Percentiles rank a stretch among this genome's conserved stretches.
Evolutionary conservation across 2,797 vertebrate genomes (phyloP).

Genomic region (Pyrrhura leucotis): DNA sequence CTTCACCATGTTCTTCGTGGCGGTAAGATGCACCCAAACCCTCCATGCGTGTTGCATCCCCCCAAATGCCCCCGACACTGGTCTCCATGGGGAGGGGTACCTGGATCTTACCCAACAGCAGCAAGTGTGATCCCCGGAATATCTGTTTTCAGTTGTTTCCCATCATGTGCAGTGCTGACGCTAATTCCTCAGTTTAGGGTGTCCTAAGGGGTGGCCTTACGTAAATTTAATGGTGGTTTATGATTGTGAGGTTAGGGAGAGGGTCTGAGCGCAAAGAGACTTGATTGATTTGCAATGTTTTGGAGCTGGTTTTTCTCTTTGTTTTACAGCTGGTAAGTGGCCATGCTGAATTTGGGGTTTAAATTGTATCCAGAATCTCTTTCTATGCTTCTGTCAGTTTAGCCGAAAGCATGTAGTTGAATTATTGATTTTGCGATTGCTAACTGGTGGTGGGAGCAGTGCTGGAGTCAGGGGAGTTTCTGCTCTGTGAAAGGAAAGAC

Average conservation of each 20-base stretch:
- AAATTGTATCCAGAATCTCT: constrained; percentile 27
- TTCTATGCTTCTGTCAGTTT: background rate
- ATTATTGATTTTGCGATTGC: constrained; percentile 42
- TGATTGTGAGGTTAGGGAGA: background rate
- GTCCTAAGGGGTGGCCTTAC: background rate
- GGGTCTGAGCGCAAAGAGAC: background rate
- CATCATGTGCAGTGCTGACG: accelerated
- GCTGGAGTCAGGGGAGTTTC: background rate
- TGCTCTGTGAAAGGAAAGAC: background rate
- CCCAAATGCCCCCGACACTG: accelerated
- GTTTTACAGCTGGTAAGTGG: constrained; percentile 8
- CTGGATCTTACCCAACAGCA: background rate
- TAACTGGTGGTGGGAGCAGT: background rate
- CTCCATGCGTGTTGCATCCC: background rate
- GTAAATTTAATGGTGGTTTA: background rate
- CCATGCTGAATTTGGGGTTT: constrained; percentile 3
- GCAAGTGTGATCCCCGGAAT: background rate
- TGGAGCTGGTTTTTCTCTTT: background rate
- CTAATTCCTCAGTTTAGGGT: background rate
- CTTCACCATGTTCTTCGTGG: constrained; percentile 96
- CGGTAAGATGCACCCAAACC: constrained; percentile 79
- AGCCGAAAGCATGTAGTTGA: background rate
- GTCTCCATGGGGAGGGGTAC: background rate
- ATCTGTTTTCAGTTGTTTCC: background rate
- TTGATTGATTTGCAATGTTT: background rate